A percentile compares a stretch with the other conserved stretches of the same genome.
These are phyloP conservation scores for Piscicola geometra DNA, from an alignment of 2,888 invertebrate species.

Conservation along the genomic window DNA sequence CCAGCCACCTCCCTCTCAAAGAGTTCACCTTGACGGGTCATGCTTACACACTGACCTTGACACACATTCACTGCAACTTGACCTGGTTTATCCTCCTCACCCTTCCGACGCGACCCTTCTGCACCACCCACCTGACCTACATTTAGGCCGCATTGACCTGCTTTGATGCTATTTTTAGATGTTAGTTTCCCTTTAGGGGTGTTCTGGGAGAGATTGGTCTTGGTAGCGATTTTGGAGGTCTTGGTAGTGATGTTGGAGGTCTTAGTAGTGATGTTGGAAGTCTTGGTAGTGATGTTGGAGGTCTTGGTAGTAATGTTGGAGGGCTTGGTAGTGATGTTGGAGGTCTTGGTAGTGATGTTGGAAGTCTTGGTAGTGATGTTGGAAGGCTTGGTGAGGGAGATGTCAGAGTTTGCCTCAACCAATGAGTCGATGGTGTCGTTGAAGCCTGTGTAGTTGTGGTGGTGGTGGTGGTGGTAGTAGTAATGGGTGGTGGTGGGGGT, in stretches of 20 bases:
- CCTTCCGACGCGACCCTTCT: too few relatives aligned
- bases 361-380: neutral
- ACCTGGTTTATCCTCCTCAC: neutral
- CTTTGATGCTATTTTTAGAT: neutral
- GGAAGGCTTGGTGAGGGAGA: constrained; percentile 1
- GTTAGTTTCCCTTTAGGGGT: neutral
- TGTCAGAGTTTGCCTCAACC: constrained; percentile 30
- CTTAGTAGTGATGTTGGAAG: neutral
- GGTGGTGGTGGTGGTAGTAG: too few relatives aligned
- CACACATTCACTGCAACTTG: neutral
- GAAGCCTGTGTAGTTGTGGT: neutral
- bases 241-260: neutral
- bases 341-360: neutral
- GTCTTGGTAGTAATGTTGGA: neutral
- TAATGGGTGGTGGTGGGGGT: too few relatives aligned
- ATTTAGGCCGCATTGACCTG: neutral
- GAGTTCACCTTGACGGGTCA: neutral
- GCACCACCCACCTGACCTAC: neutral
- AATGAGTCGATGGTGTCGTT: constrained; percentile 31
- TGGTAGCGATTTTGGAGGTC: neutral
- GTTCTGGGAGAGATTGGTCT: neutral
- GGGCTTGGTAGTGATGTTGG: too few relatives aligned
- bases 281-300: neutral
- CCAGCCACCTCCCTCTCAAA: constrained; percentile 4
- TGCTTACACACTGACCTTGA: constrained; percentile 19